Evolutionary conservation across 1,140 invertebrate species (phyloP), one percentile per base, ranked within the genome.

Genomic region (Drosophila ohnishii): DNA sequence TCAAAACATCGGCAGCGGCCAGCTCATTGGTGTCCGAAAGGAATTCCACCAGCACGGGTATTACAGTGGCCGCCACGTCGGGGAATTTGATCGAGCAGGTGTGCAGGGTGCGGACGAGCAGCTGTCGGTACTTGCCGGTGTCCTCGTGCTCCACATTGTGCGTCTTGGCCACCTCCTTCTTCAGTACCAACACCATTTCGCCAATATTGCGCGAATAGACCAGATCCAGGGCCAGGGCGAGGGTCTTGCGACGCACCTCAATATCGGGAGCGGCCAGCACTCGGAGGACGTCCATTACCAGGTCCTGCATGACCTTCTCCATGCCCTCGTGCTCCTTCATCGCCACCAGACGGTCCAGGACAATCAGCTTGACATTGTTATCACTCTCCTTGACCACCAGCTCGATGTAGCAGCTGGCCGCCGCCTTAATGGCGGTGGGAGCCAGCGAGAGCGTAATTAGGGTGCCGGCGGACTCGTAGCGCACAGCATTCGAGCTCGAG

Each of bases 341-440:
- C 3, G 96, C 95, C 80, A 99, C 96, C 56, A 99, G 93, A 50
- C 98, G 95, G 91, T 99, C 98, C 65, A 99, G 93, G 3, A 99
- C 98, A 83, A 99, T 99, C 48, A 99, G 93, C 93, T 99, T 99
- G 1, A 99, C 98, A 94, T 99, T 99, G 92, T 99, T 99, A 92
- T 99, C 99, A 92, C 98, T 99, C 92, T 99, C 99, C 93, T 99
- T 99, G 5, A 99, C 96, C 71, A 99, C 98, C 67, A 99, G 93
- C 90, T 99, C 99, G 87, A 99, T 99, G 92, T 99, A 99, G 92
- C 98, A 98, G 35, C 95, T 96, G 13, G 98, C 98, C 30, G 98
- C 99, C 32, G 98, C 97, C 94, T 98, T 99, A 71, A 99, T 97
- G 9, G 99, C 98, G 22, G 98, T 98, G 5, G 99, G 98, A 2